These are phyloP conservation scores for Agapornis canus DNA, from an alignment of 2,797 vertebrate species.

Conservation along the genomic window DNA sequence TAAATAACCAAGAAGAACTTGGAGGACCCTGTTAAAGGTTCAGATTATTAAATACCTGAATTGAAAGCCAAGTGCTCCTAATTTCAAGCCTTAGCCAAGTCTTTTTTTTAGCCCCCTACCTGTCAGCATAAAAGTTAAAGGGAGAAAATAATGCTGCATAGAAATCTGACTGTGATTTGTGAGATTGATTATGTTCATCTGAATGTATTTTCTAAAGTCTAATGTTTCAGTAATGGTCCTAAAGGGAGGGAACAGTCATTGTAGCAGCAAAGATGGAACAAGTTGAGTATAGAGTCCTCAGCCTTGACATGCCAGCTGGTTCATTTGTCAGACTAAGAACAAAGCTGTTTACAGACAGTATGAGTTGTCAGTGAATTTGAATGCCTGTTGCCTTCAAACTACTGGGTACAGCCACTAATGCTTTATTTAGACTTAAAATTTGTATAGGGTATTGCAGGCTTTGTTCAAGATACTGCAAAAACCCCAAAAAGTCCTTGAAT, in stretches of 20 bases:
- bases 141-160: conserved; percentile 23
- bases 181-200: conserved; percentile 43
- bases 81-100: neutral
- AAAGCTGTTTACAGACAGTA: conserved; percentile 64
- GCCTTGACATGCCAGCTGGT: conserved; percentile 53
- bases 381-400: conserved; percentile 47
- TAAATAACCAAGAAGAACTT: neutral
- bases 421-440: conserved; percentile 58
- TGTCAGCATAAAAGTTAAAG: conserved; percentile 2
- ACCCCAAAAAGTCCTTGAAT: neutral
- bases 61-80: neutral
- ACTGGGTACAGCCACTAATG: neutral
- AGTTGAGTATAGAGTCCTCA: conserved; percentile 37
- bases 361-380: conserved; percentile 46
- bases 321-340: conserved; percentile 70
- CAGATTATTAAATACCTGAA: neutral
- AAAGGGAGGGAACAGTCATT: conserved; percentile 54
- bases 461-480: neutral
- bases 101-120: conserved; percentile 20
- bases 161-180: conserved; percentile 46
- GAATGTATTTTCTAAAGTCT: conserved; percentile 64
- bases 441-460: neutral
- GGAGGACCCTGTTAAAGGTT: neutral
- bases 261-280: conserved; percentile 21
- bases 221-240: conserved; percentile 56